Conservation (phyloP, 1,140 invertebrate genomes). For the Plectrocnemia conspersa region DNA sequence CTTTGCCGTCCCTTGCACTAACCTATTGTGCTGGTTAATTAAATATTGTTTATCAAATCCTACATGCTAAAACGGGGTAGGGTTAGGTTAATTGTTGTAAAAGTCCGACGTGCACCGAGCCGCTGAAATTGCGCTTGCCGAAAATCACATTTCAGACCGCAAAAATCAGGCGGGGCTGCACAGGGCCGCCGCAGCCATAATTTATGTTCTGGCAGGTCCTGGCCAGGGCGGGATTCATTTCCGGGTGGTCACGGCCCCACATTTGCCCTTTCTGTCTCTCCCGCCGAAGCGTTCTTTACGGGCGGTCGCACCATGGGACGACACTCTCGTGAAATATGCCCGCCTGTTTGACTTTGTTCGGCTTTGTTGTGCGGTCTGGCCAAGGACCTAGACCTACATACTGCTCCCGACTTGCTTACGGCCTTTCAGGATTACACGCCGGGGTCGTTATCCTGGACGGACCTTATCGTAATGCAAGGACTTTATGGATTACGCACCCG, state of each 20-base stretch:
- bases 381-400: background rate
- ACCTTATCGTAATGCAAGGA: no score
- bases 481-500: no score
- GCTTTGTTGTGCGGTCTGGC: conserved; percentile 19
- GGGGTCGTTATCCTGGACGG: no score
- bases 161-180: conserved; percentile 10
- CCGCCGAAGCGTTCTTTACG: conserved; percentile 17
- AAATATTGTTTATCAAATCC: no score
- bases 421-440: no score
- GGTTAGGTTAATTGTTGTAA: no score
- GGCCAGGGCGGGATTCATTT: conserved; percentile 24
- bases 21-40: no score
- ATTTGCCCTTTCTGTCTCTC: conserved; percentile 3
- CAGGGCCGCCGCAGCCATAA: conserved; percentile 6
- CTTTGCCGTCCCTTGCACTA: no score
- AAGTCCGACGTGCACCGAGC: no score
- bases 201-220: conserved; percentile 4
- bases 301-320: conserved; percentile 5
- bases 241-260: conserved; percentile 10
- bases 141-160: conserved; percentile 15
- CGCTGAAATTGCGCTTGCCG: background rate
- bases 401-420: no score
- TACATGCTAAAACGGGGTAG: no score
- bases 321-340: conserved; percentile 27
- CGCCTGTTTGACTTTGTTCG: conserved; percentile 25